Evolutionary conservation across 2,888 invertebrate genomes (phyloP), one percentile per base, ranked within the genome.

Genomic region (Drosophila anceps): DNA sequence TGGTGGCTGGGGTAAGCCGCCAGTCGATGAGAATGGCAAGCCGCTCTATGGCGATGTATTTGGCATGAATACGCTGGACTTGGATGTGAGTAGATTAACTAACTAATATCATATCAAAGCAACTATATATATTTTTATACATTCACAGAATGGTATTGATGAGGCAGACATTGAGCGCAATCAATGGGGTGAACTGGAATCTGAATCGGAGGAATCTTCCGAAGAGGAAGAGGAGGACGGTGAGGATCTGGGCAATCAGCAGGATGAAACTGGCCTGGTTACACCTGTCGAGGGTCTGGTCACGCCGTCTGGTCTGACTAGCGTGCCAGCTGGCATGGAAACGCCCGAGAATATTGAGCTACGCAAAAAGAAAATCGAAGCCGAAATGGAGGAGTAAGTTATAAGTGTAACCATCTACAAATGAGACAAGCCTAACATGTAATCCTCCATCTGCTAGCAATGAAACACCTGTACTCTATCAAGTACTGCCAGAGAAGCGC

Each of bases 1-100:
- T 0, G 99, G 98, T 43, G 99, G 99, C 31, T 99, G 99, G 99
- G 99, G 99, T 70, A 99, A 99, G 93, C 99, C 99, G 13, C 99
- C 99, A 0, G 99, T 99, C 0, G 99, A 99, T 93, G 99, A 99
- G 93, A 96, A 96, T 73, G 99, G 99, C 41, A 97, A 98, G 92
- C 99, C 99, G 0, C 94, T 99, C 1, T 99, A 99, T 92, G 99
- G 99, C 2, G 99, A 99, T 93, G 99, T 99, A 4, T 99, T 99
- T 92, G 99, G 99, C 7, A 96, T 97, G 15, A 95, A 95, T 73
- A 94, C 95, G 50, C 94, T 94, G 35, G 96, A 96, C 3, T 94
- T 95, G 43, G 97, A 97, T 92, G 96, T 96, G 84, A 94, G 86
- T 73, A 53, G 6, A 24, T 4, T 10, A 6, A 7, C 13, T 24